Base-by-base conservation (phyloP, 2,888 invertebrate species). In the Phyto melanocephala region DNA sequence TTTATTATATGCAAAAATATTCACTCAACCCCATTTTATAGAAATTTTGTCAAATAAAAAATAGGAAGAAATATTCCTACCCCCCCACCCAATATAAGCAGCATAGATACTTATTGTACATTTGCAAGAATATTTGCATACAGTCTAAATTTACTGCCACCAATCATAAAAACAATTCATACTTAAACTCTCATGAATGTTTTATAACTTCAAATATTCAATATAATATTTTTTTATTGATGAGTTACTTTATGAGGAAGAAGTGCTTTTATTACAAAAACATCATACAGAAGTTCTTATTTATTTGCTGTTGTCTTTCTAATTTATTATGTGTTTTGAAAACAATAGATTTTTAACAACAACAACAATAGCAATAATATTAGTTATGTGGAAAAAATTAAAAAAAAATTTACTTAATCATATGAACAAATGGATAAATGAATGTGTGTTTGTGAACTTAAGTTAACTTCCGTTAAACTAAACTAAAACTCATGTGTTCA, bases 311-410 rank as follows among this genome's bases (percentile, higher is more conserved):
- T 5, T 56, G 33, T 6, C 10, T 58, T 47, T 56, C 45, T 65
- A 75, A 75, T 65, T 75, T 75, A 75, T 75, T 67, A 47, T 75
- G 65, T 65, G 65, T 67, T 65, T 56, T 15, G 11, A 75, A 75
- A 65, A 75, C 75, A 75, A 75, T 75, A 58, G 65, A 65, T 56
- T 37, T 28, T 47, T 17, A 42, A 42, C n/a, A 13, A 37, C 24
- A 37, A 67, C n/a, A 74, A 74, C 62, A 74, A 67, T 75, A 65
- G 75, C 28, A 6, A 56, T 56, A 67, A 75, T 65, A 47, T 65
- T 75, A 65, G 56, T 75, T 65, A 22, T n/a, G 22, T 56, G 63
- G 15, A 56, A 56, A 65, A 75, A 47, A 45, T 42, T 1, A 20
- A 28, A 28, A 8, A 52, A 5, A 37, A 47, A 28, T 8, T 54